Evolutionary conservation across 37 sponge, comb jelly and placozoan species (phyloP).

Genomic region (Haliclona indistincta): DNA sequence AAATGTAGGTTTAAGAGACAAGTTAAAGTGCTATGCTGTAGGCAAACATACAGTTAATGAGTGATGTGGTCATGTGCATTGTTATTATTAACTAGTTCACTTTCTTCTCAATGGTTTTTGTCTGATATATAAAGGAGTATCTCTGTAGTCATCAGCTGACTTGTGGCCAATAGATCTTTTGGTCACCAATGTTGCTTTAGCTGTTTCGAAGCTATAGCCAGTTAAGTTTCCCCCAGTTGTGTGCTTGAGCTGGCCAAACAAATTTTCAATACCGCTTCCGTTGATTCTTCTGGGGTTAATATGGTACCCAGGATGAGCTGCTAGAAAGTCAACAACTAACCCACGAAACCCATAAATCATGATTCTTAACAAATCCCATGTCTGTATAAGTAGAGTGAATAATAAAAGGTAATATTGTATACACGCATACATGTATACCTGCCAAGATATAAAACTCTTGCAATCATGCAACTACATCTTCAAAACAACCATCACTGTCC

Average conservation of each 20-base stretch:
- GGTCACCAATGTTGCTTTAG: slow-evolving; percentile 13
- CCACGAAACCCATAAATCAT: slow-evolving; percentile 10
- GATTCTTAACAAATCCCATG: slow-evolving; percentile 11
- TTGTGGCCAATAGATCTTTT: neutral
- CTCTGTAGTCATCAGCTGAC: neutral
- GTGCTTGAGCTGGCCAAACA: slow-evolving; percentile 13
- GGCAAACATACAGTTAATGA: no score
- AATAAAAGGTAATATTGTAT: no score
- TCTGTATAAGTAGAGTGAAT: neutral
- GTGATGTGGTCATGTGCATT: no score
- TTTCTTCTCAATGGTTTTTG: no score
- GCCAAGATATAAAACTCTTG: slow-evolving; percentile 17
- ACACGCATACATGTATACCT: neutral
- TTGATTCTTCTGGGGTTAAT: neutral
- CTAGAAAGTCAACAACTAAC: neutral
- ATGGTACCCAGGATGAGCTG: slow-evolving; percentile 5
- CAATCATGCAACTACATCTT: no score
- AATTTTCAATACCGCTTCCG: neutral
- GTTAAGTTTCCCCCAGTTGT: slow-evolving; percentile 21
- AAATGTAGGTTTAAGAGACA: no score
- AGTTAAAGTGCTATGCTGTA: no score
- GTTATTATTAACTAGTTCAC: no score
- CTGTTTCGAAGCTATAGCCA: neutral
- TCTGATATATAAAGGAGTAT: slow-evolving; percentile 6
- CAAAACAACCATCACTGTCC: no score